Evolutionary conservation across 2,113 vertebrate genomes (phyloP).

Genomic region (Cyanoramphus novaezelandiae): DNA sequence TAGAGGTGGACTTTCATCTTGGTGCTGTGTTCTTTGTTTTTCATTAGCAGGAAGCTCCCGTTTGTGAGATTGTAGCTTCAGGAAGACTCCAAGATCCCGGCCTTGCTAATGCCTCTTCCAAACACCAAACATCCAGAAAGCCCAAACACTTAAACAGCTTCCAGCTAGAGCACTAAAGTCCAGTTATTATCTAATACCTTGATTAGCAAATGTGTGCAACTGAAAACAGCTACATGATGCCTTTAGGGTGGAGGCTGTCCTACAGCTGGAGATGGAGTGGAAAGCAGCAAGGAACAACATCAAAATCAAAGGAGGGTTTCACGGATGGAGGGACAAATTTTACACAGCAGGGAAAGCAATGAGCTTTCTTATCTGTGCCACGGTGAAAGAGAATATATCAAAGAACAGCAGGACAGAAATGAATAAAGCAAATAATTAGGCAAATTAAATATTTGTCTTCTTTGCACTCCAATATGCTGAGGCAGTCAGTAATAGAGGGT

Average conservation of each 20-base stretch:
- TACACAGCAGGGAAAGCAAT: neutral
- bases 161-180: neutral
- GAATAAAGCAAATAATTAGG: neutral
- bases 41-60: neutral
- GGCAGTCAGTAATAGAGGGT: neutral
- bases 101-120: neutral
- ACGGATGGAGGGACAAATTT: neutral
- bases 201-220: neutral
- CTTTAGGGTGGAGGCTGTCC: neutral
- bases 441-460: constrained; percentile 33
- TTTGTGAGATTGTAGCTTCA: neutral
- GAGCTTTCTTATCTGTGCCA: neutral
- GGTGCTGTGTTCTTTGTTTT: neutral
- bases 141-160: neutral
- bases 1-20: neutral
- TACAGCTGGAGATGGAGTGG: neutral
- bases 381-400: neutral
- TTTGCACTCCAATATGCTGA: neutral
- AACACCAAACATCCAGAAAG: neutral
- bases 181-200: neutral
- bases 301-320: neutral
- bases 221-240: neutral
- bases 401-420: constrained; percentile 1
- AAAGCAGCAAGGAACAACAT: neutral
- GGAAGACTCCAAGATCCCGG: neutral